Conservation (phyloP, 1,140 invertebrate species). For the Drosophila subpulchrella region DNA sequence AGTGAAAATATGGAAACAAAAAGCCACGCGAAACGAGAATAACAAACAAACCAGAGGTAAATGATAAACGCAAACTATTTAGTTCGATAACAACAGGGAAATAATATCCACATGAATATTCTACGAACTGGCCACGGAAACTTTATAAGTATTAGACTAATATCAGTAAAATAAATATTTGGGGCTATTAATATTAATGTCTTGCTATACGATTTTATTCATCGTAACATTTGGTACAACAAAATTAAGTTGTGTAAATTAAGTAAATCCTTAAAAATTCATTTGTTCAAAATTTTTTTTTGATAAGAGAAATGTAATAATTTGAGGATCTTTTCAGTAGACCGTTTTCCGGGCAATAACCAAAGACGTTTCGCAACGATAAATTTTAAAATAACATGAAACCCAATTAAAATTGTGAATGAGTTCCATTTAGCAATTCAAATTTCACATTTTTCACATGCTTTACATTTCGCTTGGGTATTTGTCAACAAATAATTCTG, state of each 20-base stretch:
- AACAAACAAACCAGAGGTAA: constrained; percentile 32
- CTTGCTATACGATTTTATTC: too few species aligned
- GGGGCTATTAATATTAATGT: too few species aligned
- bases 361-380: constrained; percentile 8
- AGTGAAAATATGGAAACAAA: constrained; percentile 22
- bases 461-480: constrained; percentile 5
- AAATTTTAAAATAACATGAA: constrained; percentile 16
- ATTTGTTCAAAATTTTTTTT: too few species aligned
- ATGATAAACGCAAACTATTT: constrained; percentile 21
- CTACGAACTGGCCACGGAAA: not conserved
- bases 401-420: constrained; percentile 33
- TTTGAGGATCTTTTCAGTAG: not conserved
- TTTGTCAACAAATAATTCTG: constrained; percentile 36
- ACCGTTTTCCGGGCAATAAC: constrained; percentile 8
- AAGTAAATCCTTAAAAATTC: too few species aligned
- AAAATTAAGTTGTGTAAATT: too few species aligned
- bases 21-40: constrained; percentile 9
- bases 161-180: not conserved
- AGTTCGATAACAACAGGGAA: constrained; percentile 4
- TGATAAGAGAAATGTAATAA: too few species aligned
- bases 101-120: not conserved
- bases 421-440: constrained; percentile 24
- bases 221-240: too few species aligned
- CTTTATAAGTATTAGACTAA: not conserved
- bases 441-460: constrained; percentile 22